These are phyloP conservation scores for Tetragnatha montana DNA, from an alignment of 2,888 invertebrate genomes.

Conservation along the genomic window DNA sequence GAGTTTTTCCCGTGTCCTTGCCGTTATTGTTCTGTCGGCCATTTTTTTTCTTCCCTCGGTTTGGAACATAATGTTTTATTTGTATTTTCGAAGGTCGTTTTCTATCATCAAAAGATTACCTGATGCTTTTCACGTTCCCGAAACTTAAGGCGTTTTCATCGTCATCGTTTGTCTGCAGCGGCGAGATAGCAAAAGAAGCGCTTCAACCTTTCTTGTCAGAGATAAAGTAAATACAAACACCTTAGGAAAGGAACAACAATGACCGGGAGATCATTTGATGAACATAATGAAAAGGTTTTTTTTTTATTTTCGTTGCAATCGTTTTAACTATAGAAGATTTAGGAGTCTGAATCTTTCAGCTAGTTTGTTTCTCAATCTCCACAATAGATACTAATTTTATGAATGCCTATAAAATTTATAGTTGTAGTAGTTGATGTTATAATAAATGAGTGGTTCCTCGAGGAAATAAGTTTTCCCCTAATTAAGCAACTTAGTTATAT, in stretches of 20 bases:
- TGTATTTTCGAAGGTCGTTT: slow-evolving; percentile 26
- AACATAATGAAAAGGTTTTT: background rate
- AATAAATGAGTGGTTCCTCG: no score
- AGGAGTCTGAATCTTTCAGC: no score
- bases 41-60: slow-evolving; percentile 16
- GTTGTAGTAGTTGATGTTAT: no score
- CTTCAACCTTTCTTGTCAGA: background rate
- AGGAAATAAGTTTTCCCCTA: no score
- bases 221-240: slow-evolving; percentile 7
- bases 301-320: background rate
- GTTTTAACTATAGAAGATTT: no score
- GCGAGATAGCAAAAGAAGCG: background rate
- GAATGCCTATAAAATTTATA: no score
- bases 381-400: no score
- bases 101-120: slow-evolving; percentile 26
- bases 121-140: slow-evolving; percentile 16
- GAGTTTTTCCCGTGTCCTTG: slow-evolving; percentile 51
- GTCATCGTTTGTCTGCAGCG: slow-evolving; percentile 8
- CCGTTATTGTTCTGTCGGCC: slow-evolving; percentile 46
- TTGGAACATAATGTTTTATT: slow-evolving; percentile 48
- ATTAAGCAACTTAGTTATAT: no score
- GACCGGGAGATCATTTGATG: background rate
- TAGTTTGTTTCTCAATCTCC: no score
- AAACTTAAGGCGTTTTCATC: slow-evolving; percentile 13
- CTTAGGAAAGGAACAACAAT: background rate